Evolutionary conservation across 2,888 invertebrate genomes (phyloP).

Genomic region (Rotaria socialis): DNA sequence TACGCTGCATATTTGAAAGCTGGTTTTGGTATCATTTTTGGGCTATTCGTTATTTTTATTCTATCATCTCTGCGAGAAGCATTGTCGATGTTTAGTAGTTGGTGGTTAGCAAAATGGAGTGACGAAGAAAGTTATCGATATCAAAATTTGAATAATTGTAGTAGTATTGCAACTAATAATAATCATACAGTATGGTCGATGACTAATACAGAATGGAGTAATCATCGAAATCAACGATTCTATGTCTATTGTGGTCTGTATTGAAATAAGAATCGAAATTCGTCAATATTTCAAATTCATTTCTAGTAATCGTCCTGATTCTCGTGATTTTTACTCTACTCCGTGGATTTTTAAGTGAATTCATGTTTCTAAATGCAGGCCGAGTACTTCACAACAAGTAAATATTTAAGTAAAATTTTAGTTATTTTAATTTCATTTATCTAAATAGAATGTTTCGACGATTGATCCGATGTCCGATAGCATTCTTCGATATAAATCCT

Average conservation of each 20-base stretch:
- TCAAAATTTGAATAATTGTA: neutral
- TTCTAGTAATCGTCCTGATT: neutral
- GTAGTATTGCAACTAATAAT: neutral
- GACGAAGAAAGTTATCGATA: neutral
- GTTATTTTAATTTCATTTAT: neutral
- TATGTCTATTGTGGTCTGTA: neutral
- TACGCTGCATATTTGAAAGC: constrained; percentile 70
- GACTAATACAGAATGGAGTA: neutral
- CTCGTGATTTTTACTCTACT: neutral
- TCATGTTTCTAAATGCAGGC: constrained; percentile 4
- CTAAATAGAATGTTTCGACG: neutral
- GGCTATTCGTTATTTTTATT: constrained; percentile 64
- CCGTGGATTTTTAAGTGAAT: neutral
- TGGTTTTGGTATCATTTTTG: constrained; percentile 66
- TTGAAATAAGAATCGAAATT: too few species aligned
- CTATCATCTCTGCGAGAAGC: constrained; percentile 67
- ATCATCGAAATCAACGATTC: neutral
- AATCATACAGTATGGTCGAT: constrained; percentile 49
- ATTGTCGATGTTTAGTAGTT: constrained; percentile 70
- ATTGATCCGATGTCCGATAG: neutral
- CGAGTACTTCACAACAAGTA: constrained; percentile 12
- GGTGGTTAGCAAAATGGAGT: constrained; percentile 75
- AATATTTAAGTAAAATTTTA: neutral
- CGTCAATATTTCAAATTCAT: neutral
- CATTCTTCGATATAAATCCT: neutral